These are phyloP conservation scores for Carassius carassius DNA, from an alignment of 2,113 vertebrate species.

Conservation along the genomic window DNA sequence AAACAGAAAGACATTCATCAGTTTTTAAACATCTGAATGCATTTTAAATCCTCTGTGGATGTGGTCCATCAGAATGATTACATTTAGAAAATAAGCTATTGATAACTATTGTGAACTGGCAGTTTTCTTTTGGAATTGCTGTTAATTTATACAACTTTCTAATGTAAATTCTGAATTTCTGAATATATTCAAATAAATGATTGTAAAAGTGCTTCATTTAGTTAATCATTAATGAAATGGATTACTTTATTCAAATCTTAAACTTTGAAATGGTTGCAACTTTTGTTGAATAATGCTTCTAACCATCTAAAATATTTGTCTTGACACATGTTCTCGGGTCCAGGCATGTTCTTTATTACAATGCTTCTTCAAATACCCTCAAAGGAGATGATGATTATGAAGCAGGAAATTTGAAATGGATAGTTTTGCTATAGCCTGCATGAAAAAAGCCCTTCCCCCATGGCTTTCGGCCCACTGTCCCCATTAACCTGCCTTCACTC, in stretches of 20 bases:
- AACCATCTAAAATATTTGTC: neutral
- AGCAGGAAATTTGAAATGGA: conserved; percentile 68
- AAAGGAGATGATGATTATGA: conserved; percentile 65
- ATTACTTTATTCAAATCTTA: too few species aligned
- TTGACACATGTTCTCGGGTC: neutral
- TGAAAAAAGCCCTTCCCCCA: conserved; percentile 49
- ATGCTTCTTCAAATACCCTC: conserved; percentile 31
- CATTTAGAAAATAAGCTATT: too few species aligned
- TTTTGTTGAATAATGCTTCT: neutral
- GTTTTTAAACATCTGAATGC: neutral
- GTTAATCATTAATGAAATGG: too few species aligned
- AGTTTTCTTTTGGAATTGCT: too few species aligned
- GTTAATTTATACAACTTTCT: too few species aligned
- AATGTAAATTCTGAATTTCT: too few species aligned
- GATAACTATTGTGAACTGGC: too few species aligned
- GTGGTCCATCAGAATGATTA: too few species aligned
- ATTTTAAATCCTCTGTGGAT: neutral
- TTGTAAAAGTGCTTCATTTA: too few species aligned
- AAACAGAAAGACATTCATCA: neutral
- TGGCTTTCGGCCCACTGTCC: conserved; percentile 6
- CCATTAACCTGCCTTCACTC: conserved; percentile 29
- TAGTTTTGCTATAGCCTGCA: conserved; percentile 57
- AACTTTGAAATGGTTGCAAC: neutral
- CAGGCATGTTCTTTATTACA: conserved; percentile 29
- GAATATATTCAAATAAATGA: too few species aligned